phyloP scores from a whole-genome alignment of 2,797 vertebrate genomes.

The Xiphophorus birchmanni region DNA sequence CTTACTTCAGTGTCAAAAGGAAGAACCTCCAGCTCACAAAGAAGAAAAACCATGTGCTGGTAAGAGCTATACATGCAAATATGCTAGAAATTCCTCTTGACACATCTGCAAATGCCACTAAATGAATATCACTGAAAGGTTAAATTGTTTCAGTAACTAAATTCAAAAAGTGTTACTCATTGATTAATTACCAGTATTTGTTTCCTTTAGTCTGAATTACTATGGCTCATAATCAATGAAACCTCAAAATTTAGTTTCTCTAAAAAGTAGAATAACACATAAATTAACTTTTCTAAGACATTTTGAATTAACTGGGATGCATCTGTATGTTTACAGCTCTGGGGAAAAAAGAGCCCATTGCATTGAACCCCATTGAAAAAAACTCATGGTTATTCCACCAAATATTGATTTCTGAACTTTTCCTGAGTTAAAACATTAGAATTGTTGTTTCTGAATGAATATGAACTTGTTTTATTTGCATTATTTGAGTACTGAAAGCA shows the following conservation, averaged over 20 bases:
- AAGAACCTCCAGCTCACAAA: constrained; percentile 32
- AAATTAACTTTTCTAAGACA: not conserved
- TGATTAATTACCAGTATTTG: not conserved
- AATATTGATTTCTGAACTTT: too few relatives aligned
- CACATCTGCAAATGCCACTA: not conserved
- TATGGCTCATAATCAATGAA: not conserved
- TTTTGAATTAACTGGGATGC: not conserved
- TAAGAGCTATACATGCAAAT: constrained; percentile 36
- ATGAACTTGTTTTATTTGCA: too few relatives aligned
- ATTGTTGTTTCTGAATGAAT: too few relatives aligned
- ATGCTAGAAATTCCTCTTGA: not conserved
- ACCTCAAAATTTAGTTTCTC: not conserved
- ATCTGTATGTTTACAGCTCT: not conserved
- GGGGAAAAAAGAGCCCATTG: too few relatives aligned
- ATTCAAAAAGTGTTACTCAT: not conserved
- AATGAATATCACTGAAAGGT: not conserved
- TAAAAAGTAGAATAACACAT: not conserved
- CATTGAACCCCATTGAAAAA: too few relatives aligned
- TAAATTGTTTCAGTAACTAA: not conserved
- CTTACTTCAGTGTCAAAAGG: constrained; percentile 27
- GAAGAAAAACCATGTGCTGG: constrained; percentile 37
- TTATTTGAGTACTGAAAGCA: too few relatives aligned
- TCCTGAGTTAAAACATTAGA: too few relatives aligned
- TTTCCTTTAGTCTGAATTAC: not conserved
- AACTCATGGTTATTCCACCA: too few relatives aligned